phyloP scores from a whole-genome alignment of 1,140 invertebrate species.

The Bombus polaris region DNA sequence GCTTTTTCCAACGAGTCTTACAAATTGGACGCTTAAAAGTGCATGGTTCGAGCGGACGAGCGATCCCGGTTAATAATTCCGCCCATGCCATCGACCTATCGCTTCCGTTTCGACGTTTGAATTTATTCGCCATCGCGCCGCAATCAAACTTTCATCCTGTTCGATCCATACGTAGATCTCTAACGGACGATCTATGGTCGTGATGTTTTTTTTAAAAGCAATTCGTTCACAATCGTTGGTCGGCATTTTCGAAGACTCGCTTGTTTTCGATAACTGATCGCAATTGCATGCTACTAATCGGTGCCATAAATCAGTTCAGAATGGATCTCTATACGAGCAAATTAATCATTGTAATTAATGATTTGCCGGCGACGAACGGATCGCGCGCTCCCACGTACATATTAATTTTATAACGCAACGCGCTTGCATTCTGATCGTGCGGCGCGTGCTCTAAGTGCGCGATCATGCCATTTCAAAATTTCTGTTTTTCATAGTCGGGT shows the following conservation, averaged over 20 bases:
- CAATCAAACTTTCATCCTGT: slow-evolving; percentile 15
- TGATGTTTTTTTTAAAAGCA: neutral
- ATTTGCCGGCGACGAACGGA: slow-evolving; percentile 12
- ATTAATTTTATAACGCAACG: slow-evolving; percentile 38
- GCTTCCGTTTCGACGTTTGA: neutral
- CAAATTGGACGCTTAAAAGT: slow-evolving; percentile 3
- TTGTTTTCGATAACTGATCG: neutral
- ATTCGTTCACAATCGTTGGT: neutral
- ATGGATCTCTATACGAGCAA: neutral
- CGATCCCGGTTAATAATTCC: slow-evolving; percentile 20
- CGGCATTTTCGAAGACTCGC: neutral
- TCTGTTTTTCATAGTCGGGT: neutral
- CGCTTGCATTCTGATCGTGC: slow-evolving; percentile 2
- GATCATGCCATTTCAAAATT: slow-evolving; percentile 21
- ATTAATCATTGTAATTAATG: slow-evolving; percentile 47
- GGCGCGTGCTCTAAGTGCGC: neutral
- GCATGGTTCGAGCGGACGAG: too few relatives aligned
- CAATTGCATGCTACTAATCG: neutral
- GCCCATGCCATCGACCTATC: neutral
- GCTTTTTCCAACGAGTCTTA: neutral
- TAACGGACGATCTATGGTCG: neutral
- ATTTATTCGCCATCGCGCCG: neutral
- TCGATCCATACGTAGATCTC: neutral
- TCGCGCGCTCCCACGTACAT: slow-evolving; percentile 7
- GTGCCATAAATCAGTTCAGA: neutral